Evolutionary conservation across 2,888 invertebrate species (phyloP).

Genomic region (Acrobasis consociella): DNA sequence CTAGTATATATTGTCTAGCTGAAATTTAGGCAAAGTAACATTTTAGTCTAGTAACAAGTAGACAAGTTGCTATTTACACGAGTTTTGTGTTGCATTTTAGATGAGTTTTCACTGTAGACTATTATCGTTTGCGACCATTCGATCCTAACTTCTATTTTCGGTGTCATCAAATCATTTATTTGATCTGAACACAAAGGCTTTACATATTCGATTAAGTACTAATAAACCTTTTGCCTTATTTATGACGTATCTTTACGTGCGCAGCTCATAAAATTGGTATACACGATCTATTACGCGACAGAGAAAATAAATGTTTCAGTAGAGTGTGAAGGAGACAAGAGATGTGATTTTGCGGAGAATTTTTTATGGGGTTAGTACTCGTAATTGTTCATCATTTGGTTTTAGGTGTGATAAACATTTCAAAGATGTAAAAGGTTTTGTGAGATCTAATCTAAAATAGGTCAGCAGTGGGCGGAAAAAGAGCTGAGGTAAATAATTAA

Average conservation of each 20-base stretch:
- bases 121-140: no score
- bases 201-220: conserved; percentile 11
- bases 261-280: conserved; percentile 12
- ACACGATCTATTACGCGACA: conserved; percentile 5
- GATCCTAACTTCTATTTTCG: background rate
- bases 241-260: conserved; percentile 8
- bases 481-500: no score
- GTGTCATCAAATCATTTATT: background rate
- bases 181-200: background rate
- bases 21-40: no score
- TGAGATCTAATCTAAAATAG: no score
- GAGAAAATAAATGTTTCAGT: background rate
- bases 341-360: background rate
- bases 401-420: background rate
- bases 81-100: no score
- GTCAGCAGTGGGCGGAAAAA: no score
- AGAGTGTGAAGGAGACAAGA: background rate
- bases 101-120: no score
- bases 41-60: no score
- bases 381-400: background rate
- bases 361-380: background rate
- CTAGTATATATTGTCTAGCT: no score
- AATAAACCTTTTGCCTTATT: conserved; percentile 11
- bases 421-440: no score
- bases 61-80: no score